A percentile compares a stretch with the other conserved stretches of the same genome.
These are phyloP conservation scores for Protobothrops flavoviridis DNA, from an alignment of 2,113 vertebrate genomes.

Conservation along the genomic window DNA sequence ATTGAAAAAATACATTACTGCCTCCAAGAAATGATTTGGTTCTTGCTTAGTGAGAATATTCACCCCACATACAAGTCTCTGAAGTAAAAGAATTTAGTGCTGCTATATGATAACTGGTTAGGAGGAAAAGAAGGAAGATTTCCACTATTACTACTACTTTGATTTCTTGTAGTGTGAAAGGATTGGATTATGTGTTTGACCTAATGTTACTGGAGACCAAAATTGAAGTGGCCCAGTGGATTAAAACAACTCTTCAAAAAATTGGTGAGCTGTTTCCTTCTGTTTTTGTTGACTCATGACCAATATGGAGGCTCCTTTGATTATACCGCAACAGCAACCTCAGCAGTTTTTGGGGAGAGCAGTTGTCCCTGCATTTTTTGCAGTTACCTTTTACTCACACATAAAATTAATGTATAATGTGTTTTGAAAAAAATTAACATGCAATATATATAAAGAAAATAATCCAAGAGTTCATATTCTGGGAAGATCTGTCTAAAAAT, in stretches of 20 bases:
- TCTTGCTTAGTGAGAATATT: background rate
- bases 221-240: constrained; percentile 39
- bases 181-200: constrained; percentile 28
- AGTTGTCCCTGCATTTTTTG: background rate
- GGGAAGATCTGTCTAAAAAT: background rate
- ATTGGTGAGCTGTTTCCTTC: constrained; percentile 2
- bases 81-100: background rate
- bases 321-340: background rate
- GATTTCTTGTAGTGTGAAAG: constrained; percentile 35
- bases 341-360: too few species aligned
- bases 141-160: background rate
- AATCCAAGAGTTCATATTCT: background rate
- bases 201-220: constrained; percentile 32
- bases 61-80: background rate
- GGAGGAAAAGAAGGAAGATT: background rate
- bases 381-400: background rate
- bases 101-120: too few species aligned
- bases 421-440: background rate
- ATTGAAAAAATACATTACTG: background rate
- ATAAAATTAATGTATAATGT: background rate
- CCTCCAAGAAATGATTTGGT: background rate
- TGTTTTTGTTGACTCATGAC: background rate
- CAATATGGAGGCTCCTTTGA: too few species aligned
- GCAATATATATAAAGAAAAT: background rate
- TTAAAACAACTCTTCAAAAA: constrained; percentile 3